phyloP scores from a whole-genome alignment of 2,113 vertebrate species.

The Trematocara stigmaticum region DNA sequence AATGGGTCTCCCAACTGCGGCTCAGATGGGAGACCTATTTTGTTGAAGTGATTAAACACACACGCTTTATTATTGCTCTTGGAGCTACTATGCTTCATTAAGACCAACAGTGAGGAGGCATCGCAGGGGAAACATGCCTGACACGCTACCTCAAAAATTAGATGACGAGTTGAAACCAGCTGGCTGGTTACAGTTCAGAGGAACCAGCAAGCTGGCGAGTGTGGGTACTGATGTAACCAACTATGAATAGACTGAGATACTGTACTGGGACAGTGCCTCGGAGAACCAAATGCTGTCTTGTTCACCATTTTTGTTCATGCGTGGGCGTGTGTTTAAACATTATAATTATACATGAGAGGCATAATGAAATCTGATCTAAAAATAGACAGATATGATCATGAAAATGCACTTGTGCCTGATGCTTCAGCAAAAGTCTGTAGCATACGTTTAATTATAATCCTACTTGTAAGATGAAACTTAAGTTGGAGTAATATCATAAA shows the following conservation, averaged over 20 bases:
- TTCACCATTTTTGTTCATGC: background rate
- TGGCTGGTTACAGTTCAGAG: slow-evolving; percentile 24
- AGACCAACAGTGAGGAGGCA: background rate
- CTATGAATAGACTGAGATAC: slow-evolving; percentile 48
- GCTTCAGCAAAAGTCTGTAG: background rate
- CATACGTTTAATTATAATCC: background rate
- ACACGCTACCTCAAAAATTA: slow-evolving; percentile 40
- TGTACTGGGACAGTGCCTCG: background rate
- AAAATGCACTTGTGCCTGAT: background rate
- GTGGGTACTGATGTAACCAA: slow-evolving; percentile 40
- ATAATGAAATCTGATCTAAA: background rate
- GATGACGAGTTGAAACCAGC: slow-evolving; percentile 36
- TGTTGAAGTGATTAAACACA: slow-evolving; percentile 23
- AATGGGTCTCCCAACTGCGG: background rate
- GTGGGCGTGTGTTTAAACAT: background rate
- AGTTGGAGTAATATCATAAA: background rate
- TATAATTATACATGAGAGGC: background rate
- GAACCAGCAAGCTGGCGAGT: slow-evolving; percentile 29
- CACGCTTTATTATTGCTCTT: background rate
- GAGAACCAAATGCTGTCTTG: background rate
- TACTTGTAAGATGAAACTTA: background rate
- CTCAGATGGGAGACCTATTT: background rate
- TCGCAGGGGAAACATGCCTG: slow-evolving; percentile 26
- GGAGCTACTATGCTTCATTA: slow-evolving; percentile 4
- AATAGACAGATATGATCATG: background rate